Percentiles rank a stretch among this genome's conserved stretches.
Conservation (phyloP, 2,888 invertebrate genomes). For the Sepioteuthis lessoniana region DNA sequence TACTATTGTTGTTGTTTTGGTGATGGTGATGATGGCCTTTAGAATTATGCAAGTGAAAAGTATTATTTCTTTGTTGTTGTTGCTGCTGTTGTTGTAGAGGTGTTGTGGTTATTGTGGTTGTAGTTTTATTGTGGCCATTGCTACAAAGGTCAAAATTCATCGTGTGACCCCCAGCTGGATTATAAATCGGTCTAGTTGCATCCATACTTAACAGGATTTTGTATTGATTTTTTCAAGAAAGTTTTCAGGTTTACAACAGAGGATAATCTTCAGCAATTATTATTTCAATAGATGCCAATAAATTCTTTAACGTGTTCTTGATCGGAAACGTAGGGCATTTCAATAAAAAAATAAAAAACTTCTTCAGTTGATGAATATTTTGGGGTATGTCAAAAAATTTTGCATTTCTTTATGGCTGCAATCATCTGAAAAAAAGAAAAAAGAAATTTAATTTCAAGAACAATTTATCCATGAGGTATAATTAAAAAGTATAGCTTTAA, state of each 20-base stretch:
- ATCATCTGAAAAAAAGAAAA: neutral
- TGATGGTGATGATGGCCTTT: neutral
- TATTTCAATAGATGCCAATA: neutral
- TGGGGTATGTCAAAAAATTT: neutral
- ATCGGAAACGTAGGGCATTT: neutral
- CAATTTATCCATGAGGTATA: no score
- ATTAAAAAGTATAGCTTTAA: no score
- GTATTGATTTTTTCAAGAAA: neutral
- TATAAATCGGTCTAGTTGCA: neutral
- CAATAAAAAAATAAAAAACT: no score
- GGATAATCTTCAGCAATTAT: neutral
- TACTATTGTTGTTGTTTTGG: neutral
- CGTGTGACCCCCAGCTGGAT: neutral
- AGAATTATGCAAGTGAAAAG: neutral
- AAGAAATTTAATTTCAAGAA: no score
- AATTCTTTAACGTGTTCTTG: neutral
- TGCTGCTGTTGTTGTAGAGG: neutral
- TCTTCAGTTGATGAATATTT: neutral
- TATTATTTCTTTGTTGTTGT: neutral
- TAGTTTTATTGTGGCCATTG: neutral
- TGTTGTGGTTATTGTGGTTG: neutral
- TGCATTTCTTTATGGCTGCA: neutral
- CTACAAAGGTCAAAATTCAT: conserved; percentile 41
- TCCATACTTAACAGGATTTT: neutral
- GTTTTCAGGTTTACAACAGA: neutral